Conservation (phyloP, 2,888 invertebrate genomes). For the Cryptosula pallasiana region DNA sequence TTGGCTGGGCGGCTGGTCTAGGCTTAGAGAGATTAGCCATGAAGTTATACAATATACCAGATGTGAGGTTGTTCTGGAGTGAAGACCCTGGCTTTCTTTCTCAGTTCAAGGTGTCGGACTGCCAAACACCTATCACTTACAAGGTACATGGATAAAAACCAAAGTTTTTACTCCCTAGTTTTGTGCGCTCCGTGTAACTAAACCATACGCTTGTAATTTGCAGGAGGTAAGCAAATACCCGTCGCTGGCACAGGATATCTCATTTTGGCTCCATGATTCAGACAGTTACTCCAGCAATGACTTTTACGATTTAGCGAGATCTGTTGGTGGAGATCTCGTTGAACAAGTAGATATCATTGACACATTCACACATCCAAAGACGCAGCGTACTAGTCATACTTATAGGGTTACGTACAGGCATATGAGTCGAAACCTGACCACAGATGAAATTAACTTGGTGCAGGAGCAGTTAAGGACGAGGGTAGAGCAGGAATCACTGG, state of each 20-base stretch:
- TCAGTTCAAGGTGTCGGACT: conserved; percentile 76
- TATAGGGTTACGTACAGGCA: conserved; percentile 89
- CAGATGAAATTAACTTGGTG: conserved; percentile 78
- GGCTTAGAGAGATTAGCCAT: conserved; percentile 94
- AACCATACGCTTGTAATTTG: no score
- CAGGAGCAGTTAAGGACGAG: conserved; percentile 56
- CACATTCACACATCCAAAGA: conserved; percentile 78
- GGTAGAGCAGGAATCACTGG: neutral
- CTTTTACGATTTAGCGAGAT: conserved; percentile 79
- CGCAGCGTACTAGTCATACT: conserved; percentile 74
- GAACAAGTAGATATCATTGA: conserved; percentile 86
- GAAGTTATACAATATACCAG: conserved; percentile 89
- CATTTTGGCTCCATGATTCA: conserved; percentile 78
- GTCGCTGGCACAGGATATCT: conserved; percentile 82
- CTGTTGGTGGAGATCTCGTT: conserved; percentile 81
- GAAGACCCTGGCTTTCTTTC: conserved; percentile 81
- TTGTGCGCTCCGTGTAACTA: no score
- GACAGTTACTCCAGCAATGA: conserved; percentile 50
- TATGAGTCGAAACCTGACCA: conserved; percentile 79
- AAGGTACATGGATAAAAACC: no score
- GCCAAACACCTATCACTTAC: conserved; percentile 66
- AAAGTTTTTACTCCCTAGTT: no score
- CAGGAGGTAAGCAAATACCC: conserved; percentile 77
- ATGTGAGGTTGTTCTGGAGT: conserved; percentile 95
- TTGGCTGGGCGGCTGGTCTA: conserved; percentile 96